Evolutionary conservation across 2,888 invertebrate species (phyloP).

Genomic region (Nephrotoma appendiculata): DNA sequence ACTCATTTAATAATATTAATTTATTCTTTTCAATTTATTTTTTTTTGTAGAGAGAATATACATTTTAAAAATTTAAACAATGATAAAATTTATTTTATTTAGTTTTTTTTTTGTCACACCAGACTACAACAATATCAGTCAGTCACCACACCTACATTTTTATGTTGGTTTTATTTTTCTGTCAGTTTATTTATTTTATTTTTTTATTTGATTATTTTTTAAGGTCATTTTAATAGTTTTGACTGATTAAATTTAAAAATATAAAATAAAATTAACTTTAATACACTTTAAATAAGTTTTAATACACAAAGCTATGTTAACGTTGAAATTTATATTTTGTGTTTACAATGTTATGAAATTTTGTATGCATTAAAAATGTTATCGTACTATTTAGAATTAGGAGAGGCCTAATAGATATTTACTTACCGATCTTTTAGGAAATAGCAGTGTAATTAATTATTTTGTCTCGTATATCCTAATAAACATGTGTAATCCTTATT

Average conservation of each 20-base stretch:
- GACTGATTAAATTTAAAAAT: neutral
- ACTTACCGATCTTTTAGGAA: too few species aligned
- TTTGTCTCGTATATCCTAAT: too few species aligned
- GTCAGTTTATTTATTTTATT: neutral
- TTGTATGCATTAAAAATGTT: neutral
- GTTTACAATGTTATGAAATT: neutral
- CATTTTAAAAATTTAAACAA: neutral
- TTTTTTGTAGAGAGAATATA: neutral
- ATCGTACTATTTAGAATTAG: too few species aligned
- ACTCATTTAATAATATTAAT: neutral
- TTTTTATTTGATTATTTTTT: neutral
- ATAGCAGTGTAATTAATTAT: too few species aligned
- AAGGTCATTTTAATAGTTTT: neutral
- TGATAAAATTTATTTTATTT: neutral
- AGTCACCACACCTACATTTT: neutral
- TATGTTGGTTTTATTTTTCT: neutral
- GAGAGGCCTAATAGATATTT: too few species aligned
- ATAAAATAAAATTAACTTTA: neutral
- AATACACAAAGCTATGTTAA: neutral
- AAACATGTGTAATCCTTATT: too few species aligned
- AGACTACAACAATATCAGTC: neutral
- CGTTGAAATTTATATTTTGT: neutral
- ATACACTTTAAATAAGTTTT: neutral
- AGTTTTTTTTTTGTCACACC: neutral
- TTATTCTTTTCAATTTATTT: neutral